Evolutionary conservation across 2,888 invertebrate species (phyloP).

Genomic region (Margaritifera margaritifera): DNA sequence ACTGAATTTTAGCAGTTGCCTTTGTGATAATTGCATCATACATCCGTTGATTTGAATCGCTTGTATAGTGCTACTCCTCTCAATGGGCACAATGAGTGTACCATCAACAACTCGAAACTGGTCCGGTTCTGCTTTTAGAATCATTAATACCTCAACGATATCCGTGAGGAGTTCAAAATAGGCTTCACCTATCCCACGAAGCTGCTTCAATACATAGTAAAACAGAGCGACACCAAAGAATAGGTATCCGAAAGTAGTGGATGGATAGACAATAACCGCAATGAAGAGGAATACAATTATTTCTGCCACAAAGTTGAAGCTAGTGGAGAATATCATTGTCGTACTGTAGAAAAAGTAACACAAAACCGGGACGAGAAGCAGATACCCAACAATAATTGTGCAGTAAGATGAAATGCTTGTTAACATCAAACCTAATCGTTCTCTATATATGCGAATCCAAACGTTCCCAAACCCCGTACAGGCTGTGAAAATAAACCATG

Average conservation of each 20-base stretch:
- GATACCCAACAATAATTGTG: too few species aligned
- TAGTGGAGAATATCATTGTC: slow-evolving; percentile 10
- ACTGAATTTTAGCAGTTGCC: too few species aligned
- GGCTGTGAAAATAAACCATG: neutral
- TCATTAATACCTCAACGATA: slow-evolving; percentile 13
- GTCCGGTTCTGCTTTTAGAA: slow-evolving; percentile 6
- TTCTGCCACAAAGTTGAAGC: slow-evolving; percentile 19
- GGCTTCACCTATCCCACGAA: slow-evolving; percentile 9
- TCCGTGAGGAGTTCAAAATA: slow-evolving; percentile 24
- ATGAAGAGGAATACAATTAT: slow-evolving; percentile 20
- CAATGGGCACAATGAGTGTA: slow-evolving; percentile 12
- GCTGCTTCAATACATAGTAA: slow-evolving; percentile 18
- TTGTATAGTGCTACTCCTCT: too few species aligned
- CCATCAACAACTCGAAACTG: slow-evolving; percentile 5
- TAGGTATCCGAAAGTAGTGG: too few species aligned
- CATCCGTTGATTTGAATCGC: too few species aligned
- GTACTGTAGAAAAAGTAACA: too few species aligned
- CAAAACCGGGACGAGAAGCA: too few species aligned
- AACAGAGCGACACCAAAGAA: too few species aligned
- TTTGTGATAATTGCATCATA: too few species aligned
- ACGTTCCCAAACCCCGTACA: neutral
- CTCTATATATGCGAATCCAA: neutral
- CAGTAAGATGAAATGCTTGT: neutral
- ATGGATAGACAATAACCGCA: too few species aligned
- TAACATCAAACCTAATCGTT: neutral